Evolutionary conservation across 2,797 vertebrate species (phyloP).

Genomic region (Halcyon smyrnensis): DNA sequence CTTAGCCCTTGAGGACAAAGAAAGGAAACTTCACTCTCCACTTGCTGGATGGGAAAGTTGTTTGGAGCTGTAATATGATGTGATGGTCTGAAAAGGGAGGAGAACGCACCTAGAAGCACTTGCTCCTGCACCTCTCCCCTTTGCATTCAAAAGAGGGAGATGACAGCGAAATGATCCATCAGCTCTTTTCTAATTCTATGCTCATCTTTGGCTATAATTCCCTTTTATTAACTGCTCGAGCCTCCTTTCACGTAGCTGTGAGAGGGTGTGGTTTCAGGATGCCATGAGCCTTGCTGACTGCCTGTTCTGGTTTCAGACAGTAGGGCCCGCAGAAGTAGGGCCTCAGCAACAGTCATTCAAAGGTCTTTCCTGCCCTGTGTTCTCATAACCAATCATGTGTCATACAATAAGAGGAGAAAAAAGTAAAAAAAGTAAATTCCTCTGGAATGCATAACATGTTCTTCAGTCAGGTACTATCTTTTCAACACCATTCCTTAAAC

Average conservation of each 20-base stretch:
- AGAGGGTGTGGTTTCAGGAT: not conserved
- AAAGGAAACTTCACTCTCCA: not conserved
- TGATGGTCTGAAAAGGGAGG: not conserved
- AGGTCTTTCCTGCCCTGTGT: not conserved
- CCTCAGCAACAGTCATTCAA: not conserved
- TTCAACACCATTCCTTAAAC: not conserved
- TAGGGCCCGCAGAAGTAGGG: not conserved
- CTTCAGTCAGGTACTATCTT: not conserved
- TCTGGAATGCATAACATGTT: not conserved
- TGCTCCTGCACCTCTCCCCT: not conserved
- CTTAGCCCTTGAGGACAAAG: not conserved
- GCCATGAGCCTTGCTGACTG: not conserved
- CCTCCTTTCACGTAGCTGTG: not conserved
- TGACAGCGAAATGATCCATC: not conserved
- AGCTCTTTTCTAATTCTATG: not conserved
- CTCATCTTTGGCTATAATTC: not conserved
- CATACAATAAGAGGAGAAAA: not conserved
- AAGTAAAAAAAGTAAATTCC: not conserved
- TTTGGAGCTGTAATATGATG: not conserved
- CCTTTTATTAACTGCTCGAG: not conserved
- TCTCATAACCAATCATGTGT: not conserved
- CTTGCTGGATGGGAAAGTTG: not conserved
- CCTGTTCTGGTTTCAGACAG: not conserved
- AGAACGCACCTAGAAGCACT: not conserved
- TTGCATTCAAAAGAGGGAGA: not conserved